A percentile compares a stretch with the other conserved stretches of the same genome.
These are phyloP conservation scores for Otis tarda DNA, from an alignment of 2,113 vertebrate genomes.

Conservation along the genomic window DNA sequence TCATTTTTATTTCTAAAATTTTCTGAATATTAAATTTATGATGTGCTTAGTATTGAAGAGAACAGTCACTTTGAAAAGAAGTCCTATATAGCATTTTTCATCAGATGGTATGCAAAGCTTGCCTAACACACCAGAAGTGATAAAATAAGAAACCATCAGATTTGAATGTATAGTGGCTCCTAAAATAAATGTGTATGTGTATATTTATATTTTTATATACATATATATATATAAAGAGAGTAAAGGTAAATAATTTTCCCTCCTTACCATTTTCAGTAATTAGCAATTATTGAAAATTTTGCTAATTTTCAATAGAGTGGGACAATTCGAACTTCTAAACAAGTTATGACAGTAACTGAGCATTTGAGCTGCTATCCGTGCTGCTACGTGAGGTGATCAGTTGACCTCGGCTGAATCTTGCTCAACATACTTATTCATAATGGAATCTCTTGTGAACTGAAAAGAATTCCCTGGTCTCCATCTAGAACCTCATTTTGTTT, in stretches of 20 bases:
- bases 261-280: neutral
- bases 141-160: neutral
- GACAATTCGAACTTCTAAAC: neutral
- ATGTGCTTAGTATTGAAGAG: neutral
- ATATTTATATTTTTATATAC: no score
- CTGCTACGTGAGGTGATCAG: neutral
- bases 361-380: neutral
- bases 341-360: neutral
- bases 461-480: neutral
- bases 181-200: neutral
- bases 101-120: neutral
- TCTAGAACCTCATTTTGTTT: neutral
- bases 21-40: neutral
- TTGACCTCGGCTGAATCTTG: neutral
- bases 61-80: neutral
- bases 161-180: neutral
- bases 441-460: neutral
- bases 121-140: neutral
- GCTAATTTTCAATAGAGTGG: no score
- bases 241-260: neutral
- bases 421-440: neutral
- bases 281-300: neutral
- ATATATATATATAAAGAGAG: no score
- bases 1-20: neutral
- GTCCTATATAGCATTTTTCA: neutral